Base-by-base conservation (phyloP, 1,140 invertebrate species). In the Brachionus koreanus region DNA sequence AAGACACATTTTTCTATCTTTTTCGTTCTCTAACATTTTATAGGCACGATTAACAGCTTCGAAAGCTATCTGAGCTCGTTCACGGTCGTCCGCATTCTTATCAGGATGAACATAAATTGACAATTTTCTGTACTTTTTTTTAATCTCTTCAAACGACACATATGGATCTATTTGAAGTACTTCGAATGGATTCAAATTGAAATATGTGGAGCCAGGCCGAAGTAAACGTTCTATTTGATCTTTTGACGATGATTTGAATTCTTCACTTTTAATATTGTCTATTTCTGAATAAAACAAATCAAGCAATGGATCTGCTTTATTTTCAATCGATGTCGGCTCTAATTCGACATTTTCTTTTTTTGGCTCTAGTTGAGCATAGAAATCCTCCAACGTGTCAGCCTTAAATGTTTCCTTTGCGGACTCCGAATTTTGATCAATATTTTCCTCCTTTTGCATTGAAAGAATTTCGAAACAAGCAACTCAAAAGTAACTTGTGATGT, bases 101-200 rank as follows among this genome's bases (percentile, higher is more conserved):
- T 98, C 96, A 61, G 97, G 98, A 93, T 99, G 97, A 0, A 99
- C 95, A 84, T 98, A 90, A 88, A 99, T 95, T 13, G 97, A 98
- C 85, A 98, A 92, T 91, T 93, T 91, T 88, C 94, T 92, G 87
- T 98, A 99, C 89, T 97, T 97, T 87, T 97, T 98, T 87, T 97
- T 97, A 29, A 98, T 93, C 87, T 96, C 94, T 85, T 97, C 94
- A 49, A 98, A 87, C 37, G 93, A 88, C 29, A 92, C 91, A 81
- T 95, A 93, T 37, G 95, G 94, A 85, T 98, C 96, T 84, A 98
- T 92, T 90, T 98, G 94, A 37, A 97, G 89, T 33, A 98, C 95
- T 90, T 96, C 95, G 88, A 95, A 97, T 10, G 95, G 95, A 90
- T 97, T 97, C 83, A 98, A 91, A 90, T 98, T 98, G 87, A 96